Evolutionary conservation across 2,797 vertebrate species (phyloP).

Genomic region (Sebastes hubbsi): DNA sequence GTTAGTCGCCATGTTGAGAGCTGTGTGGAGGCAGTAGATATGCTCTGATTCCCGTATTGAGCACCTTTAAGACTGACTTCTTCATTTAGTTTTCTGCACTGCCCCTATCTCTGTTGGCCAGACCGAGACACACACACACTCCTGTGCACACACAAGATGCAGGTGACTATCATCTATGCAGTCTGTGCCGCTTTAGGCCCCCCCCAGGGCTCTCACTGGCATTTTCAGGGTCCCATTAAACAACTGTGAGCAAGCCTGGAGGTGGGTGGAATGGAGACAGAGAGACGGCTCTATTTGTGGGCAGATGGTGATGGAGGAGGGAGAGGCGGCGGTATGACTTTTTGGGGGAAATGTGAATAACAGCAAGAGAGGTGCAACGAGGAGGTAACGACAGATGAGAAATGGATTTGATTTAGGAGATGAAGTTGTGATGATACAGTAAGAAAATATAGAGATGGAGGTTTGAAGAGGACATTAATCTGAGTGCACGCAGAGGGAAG

Average conservation of each 20-base stretch:
- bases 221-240: constrained; percentile 20
- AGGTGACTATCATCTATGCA: constrained; percentile 9
- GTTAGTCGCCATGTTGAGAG: background rate
- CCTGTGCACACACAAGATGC: background rate
- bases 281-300: constrained; percentile 6
- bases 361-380: background rate
- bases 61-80: background rate
- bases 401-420: background rate
- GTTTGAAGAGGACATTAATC: background rate
- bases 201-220: background rate
- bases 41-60: background rate
- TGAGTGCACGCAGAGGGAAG: background rate
- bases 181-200: background rate
- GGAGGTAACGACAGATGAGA: background rate
- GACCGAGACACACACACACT: background rate
- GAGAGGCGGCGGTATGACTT: background rate
- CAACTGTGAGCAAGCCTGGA: background rate
- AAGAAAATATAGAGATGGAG: background rate
- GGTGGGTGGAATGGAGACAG: background rate
- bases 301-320: background rate
- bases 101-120: constrained; percentile 14
- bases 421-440: background rate
- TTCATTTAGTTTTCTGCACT: background rate
- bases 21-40: background rate
- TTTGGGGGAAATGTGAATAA: background rate